Percentiles rank a stretch among this genome's conserved stretches.
Evolutionary conservation across 1,140 invertebrate genomes (phyloP).

Genomic region (Oreohelix idahoensis): DNA sequence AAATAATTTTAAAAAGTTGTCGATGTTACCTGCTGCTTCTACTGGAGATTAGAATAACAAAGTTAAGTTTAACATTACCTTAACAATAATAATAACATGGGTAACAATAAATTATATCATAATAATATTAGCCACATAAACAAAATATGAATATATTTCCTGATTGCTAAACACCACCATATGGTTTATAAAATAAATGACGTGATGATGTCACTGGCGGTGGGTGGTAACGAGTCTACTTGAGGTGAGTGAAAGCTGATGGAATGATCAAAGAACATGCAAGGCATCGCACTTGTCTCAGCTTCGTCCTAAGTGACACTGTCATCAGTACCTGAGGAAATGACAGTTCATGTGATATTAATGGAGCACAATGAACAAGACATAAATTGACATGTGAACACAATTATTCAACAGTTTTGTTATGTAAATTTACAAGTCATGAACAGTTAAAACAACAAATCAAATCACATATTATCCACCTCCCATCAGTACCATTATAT

Average conservation of each 20-base stretch:
- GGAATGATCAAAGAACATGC: background rate
- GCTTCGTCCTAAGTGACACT: background rate
- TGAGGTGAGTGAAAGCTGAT: background rate
- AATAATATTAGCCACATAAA: background rate
- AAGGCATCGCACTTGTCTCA: background rate
- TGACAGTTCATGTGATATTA: background rate
- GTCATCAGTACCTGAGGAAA: background rate
- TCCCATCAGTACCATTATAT: too few relatives aligned
- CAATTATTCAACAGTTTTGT: too few relatives aligned
- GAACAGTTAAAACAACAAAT: too few relatives aligned
- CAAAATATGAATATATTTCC: background rate
- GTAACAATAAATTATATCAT: background rate
- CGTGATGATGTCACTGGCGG: background rate
- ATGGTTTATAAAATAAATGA: background rate
- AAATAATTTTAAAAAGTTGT: background rate
- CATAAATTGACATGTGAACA: too few relatives aligned
- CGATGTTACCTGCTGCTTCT: constrained; percentile 1
- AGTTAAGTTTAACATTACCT: background rate
- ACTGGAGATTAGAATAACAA: background rate
- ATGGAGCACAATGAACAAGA: too few relatives aligned
- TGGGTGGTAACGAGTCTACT: background rate
- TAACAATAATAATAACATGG: background rate
- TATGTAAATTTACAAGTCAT: too few relatives aligned
- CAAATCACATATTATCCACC: too few relatives aligned
- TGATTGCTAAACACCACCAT: background rate